Evolutionary conservation across 2,888 invertebrate genomes (phyloP).

Genomic region (Hyposoter dolosus): DNA sequence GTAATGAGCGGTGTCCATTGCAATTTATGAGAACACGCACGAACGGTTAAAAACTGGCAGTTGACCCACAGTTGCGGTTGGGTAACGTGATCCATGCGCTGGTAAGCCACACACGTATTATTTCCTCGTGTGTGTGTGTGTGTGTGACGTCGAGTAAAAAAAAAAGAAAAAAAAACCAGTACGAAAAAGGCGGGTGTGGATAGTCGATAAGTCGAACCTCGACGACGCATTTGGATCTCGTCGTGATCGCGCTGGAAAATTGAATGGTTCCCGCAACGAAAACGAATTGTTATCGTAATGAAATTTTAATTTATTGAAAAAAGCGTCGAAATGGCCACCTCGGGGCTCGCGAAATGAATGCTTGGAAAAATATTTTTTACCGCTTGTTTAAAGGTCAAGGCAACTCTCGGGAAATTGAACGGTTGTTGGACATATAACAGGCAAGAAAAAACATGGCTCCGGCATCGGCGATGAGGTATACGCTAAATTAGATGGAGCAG

Average conservation of each 20-base stretch:
- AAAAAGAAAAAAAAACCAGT: not conserved
- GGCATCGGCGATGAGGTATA: not conserved
- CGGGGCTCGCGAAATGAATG: not conserved
- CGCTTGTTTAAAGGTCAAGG: not conserved
- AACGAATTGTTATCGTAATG: not conserved
- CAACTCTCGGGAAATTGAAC: not conserved
- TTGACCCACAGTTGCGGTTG: constrained; percentile 42
- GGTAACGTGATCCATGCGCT: constrained; percentile 42
- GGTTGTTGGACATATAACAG: not conserved
- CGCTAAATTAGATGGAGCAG: constrained; percentile 6
- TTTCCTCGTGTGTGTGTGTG: not conserved
- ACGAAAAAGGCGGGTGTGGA: not conserved
- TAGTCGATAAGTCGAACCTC: not conserved
- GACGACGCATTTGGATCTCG: not conserved
- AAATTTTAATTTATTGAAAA: not conserved
- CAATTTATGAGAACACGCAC: constrained; percentile 21
- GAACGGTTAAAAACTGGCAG: constrained; percentile 26
- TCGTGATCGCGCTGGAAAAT: not conserved
- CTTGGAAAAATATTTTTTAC: not conserved
- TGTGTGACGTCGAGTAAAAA: not conserved
- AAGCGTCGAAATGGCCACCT: not conserved
- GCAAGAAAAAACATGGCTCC: not conserved
- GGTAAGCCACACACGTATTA: constrained; percentile 19
- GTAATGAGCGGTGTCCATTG: constrained; percentile 19
- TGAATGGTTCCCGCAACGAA: not conserved